phyloP scores from a whole-genome alignment of 2,888 invertebrate species.

The Podabrus alpinus region DNA sequence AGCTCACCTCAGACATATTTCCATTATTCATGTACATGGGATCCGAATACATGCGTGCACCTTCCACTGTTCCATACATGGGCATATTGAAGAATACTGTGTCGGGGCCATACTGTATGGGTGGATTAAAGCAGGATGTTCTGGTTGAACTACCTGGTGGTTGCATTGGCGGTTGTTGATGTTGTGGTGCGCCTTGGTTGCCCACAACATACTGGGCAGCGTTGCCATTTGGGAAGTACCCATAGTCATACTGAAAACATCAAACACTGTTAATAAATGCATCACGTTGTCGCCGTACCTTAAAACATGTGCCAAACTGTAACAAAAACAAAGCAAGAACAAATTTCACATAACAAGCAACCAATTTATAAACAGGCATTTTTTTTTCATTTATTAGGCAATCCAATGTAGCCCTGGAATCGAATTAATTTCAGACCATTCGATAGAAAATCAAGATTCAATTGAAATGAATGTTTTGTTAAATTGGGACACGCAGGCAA shows the following conservation, averaged over 20 bases:
- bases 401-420: background rate
- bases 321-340: background rate
- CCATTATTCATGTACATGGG: constrained; percentile 45
- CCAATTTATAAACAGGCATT: background rate
- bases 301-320: background rate
- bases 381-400: background rate
- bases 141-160: constrained; percentile 43
- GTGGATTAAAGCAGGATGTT: constrained; percentile 41
- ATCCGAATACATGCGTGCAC: constrained; percentile 41
- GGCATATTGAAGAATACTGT: constrained; percentile 48
- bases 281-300: background rate
- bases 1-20: constrained; percentile 46
- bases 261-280: background rate
- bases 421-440: background rate
- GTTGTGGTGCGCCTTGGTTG: constrained; percentile 39
- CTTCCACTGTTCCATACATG: constrained; percentile 47
- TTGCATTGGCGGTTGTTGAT: constrained; percentile 39
- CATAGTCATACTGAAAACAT: constrained; percentile 50
- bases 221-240: constrained; percentile 50
- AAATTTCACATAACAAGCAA: background rate
- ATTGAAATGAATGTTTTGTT: background rate
- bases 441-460: background rate
- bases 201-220: constrained; percentile 44
- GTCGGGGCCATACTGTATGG: constrained; percentile 33
- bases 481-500: no score